phyloP scores from a whole-genome alignment of 2,113 vertebrate species.

The Jaculus jaculus region DNA sequence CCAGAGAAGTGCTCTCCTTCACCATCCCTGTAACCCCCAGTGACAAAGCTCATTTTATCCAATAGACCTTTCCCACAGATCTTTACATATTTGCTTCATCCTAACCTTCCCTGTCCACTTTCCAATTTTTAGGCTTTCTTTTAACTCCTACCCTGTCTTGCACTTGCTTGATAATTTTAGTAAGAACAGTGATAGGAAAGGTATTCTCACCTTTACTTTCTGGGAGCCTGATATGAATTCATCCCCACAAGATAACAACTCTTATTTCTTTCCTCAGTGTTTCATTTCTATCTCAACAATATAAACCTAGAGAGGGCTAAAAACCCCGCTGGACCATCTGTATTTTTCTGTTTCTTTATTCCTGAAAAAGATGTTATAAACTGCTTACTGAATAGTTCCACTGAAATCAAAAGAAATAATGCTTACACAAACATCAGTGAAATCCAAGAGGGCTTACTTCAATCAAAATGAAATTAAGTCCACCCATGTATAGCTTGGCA shows the following conservation, averaged over 20 bases:
- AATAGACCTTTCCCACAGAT: not conserved
- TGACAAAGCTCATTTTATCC: not conserved
- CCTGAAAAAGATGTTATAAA: not conserved
- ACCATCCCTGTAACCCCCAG: not conserved
- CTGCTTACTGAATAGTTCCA: not conserved
- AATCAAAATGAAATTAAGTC: slow-evolving; percentile 55
- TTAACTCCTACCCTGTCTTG: not conserved
- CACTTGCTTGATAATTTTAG: not conserved
- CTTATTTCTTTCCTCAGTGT: not conserved
- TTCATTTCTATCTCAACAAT: not conserved
- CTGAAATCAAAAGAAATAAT: slow-evolving; percentile 36
- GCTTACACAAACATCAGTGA: not conserved
- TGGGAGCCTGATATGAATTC: not conserved
- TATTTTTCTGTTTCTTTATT: not conserved
- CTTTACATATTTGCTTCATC: not conserved
- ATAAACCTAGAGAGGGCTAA: not conserved
- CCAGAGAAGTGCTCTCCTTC: not conserved
- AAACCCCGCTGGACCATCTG: not conserved
- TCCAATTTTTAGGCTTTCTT: not conserved
- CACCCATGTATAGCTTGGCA: slow-evolving; percentile 15
- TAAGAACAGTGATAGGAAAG: not conserved
- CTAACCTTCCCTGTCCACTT: not conserved
- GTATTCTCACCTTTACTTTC: not conserved
- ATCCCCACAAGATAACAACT: not conserved
- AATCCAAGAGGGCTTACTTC: not conserved